These are phyloP conservation scores for Alectoris magna DNA, from an alignment of 2,797 vertebrate genomes.

Conservation along the genomic window DNA sequence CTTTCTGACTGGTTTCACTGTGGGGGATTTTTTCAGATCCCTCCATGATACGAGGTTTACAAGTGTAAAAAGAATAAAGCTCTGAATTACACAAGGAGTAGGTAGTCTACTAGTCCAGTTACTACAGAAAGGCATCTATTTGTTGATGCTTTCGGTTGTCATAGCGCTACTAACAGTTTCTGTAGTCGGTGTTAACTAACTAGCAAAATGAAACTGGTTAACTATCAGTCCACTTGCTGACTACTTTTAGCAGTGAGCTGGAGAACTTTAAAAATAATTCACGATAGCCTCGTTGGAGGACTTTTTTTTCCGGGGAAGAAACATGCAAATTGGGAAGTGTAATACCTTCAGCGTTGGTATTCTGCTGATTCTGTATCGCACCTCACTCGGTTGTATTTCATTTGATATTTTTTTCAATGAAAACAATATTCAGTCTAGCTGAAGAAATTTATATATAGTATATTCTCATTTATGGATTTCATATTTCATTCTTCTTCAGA, in stretches of 20 bases:
- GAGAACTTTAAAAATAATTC: not conserved
- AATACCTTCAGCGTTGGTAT: not conserved
- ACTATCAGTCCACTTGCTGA: not conserved
- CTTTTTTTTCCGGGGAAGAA: not conserved
- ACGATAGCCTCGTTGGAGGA: not conserved
- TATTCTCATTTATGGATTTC: not conserved
- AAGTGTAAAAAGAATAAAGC: not conserved
- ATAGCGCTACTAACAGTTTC: not conserved
- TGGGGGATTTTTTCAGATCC: not conserved
- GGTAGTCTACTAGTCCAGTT: not conserved
- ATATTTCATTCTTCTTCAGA: not conserved
- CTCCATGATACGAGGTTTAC: not conserved
- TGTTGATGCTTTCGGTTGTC: not conserved
- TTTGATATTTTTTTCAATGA: not conserved
- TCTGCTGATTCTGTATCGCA: not conserved
- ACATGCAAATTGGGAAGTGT: not conserved
- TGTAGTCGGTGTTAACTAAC: not conserved
- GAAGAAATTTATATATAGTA: not conserved
- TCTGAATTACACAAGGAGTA: not conserved
- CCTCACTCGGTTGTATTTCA: not conserved
- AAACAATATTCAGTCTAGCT: not conserved
- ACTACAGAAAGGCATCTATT: accelerated
- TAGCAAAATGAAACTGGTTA: not conserved
- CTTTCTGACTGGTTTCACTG: not conserved
- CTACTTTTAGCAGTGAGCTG: not conserved